Percentiles rank a stretch among this genome's conserved stretches.
These are phyloP conservation scores for Callaeas wilsoni DNA, from an alignment of 2,113 vertebrate genomes.

Conservation along the genomic window DNA sequence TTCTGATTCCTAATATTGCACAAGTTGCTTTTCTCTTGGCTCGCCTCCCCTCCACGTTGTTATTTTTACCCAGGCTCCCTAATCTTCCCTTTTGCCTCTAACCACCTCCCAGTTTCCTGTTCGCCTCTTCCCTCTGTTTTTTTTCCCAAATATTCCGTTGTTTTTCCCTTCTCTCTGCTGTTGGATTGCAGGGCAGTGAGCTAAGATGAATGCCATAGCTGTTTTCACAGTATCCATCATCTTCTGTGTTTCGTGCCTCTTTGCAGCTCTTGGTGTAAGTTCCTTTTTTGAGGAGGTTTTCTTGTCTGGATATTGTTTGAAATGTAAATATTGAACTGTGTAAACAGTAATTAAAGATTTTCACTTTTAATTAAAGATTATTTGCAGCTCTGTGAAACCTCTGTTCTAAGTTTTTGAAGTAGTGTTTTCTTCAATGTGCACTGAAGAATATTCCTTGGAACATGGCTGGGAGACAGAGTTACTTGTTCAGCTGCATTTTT, in stretches of 20 bases:
- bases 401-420: background rate
- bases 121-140: constrained; percentile 4
- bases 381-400: background rate
- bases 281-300: background rate
- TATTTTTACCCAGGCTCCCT: constrained; percentile 21
- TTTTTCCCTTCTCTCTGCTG: background rate
- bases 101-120: constrained; percentile 26
- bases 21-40: background rate
- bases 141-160: background rate
- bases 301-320: background rate
- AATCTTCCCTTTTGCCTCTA: constrained; percentile 1
- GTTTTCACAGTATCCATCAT: constrained; percentile 4
- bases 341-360: background rate
- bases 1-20: background rate
- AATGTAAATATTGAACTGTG: background rate
- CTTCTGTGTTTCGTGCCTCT: constrained; percentile 50
- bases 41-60: background rate
- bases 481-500: background rate
- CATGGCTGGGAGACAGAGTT: background rate
- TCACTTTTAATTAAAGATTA: background rate
- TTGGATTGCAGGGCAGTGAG: background rate
- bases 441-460: background rate
- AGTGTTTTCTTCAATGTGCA: background rate
- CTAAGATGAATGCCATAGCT: constrained; percentile 31
- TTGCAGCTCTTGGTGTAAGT: constrained; percentile 53